Conservation (phyloP, 64 coral and sea anemone species). For the Montipora sp. region DNA sequence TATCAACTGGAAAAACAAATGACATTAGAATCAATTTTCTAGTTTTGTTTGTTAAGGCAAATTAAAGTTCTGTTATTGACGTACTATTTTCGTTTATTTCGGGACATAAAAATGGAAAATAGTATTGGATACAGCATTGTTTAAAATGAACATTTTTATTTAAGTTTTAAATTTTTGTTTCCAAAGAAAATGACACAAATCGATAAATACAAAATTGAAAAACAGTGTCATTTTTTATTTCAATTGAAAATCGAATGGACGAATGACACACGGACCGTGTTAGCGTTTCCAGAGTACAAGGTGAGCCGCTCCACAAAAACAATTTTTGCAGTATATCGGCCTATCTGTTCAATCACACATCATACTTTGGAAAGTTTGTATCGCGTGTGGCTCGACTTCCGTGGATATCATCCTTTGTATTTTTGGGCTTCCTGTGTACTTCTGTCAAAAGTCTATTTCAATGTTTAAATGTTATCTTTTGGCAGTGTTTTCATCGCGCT, state of each 20-base stretch:
- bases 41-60: neutral
- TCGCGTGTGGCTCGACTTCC: neutral
- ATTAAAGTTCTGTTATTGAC: neutral
- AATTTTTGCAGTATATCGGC: neutral
- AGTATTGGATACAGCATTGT: neutral
- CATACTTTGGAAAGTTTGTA: neutral
- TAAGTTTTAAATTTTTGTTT: neutral
- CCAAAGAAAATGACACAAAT: neutral
- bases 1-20: neutral
- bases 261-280: neutral
- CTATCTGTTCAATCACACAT: neutral
- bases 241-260: neutral
- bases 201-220: neutral
- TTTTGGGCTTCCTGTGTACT: no score
- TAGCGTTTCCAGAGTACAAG: constrained; percentile 37
- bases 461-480: no score
- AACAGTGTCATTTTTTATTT: neutral
- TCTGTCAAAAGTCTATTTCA: no score
- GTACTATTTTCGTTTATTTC: neutral
- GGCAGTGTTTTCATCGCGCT: no score
- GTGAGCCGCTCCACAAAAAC: neutral
- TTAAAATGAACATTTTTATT: neutral
- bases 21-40: neutral
- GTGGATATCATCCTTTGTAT: neutral
- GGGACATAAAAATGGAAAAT: neutral